Percentiles rank a stretch among this genome's conserved stretches.
Evolutionary conservation across 92 coral and sea anemone species (phyloP).

Genomic region (Chrysogorgia sp.): DNA sequence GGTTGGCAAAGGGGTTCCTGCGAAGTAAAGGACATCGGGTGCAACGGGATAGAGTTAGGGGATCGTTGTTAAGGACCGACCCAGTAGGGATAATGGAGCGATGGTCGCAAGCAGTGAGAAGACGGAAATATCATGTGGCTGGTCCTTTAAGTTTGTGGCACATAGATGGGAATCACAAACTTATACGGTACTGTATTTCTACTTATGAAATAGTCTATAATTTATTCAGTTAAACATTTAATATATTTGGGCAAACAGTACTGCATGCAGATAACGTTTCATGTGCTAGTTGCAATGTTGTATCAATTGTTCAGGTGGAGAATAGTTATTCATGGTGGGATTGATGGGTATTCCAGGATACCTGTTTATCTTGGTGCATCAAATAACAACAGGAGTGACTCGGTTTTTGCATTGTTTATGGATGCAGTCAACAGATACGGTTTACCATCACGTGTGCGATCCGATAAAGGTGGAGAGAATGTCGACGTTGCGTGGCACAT

Average conservation of each 20-base stretch:
- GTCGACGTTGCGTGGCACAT: slow-evolving; percentile 59
- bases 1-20: slow-evolving; percentile 50
- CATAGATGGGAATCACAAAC: no score
- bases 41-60: slow-evolving; percentile 60
- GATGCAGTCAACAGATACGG: slow-evolving; percentile 58
- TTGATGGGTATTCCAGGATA: no score
- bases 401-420: slow-evolving; percentile 43
- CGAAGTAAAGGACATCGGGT: slow-evolving; percentile 61
- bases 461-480: slow-evolving; percentile 64
- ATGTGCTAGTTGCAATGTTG: background rate
- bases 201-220: background rate
- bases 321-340: slow-evolving; percentile 57
- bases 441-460: slow-evolving; percentile 56
- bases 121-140: slow-evolving; percentile 61
- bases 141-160: slow-evolving; percentile 67
- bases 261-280: no score
- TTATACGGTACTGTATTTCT: slow-evolving; percentile 55
- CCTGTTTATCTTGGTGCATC: slow-evolving; percentile 47
- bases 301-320: slow-evolving; percentile 42
- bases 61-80: slow-evolving; percentile 64
- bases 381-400: slow-evolving; percentile 44
- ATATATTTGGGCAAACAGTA: no score
- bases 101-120: slow-evolving; percentile 53
- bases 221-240: no score
- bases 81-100: slow-evolving; percentile 62